Base-by-base conservation (phyloP, 2,113 vertebrate species). In the Catharus bicknelli region DNA sequence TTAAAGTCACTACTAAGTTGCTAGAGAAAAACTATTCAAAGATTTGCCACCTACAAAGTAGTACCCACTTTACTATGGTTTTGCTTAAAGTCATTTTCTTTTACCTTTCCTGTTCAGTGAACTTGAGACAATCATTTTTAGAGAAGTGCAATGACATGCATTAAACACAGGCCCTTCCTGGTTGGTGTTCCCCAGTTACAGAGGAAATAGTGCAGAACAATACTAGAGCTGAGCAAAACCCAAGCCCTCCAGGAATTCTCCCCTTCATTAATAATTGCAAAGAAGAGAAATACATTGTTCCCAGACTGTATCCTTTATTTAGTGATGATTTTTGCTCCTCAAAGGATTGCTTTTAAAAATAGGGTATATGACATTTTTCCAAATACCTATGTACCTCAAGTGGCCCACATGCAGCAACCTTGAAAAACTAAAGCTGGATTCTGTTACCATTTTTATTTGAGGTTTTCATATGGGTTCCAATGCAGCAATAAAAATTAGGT, bases 141-240 rank as follows among this genome's bases (percentile, higher is more conserved):
- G 69, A 73, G 54, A 73, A 90, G 86, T 58, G 86, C 80, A 84
- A 64, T 69, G 74, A 93, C 95, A 91, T 70, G 83, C 86, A 79
- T 75, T 84, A 86, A 94, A 92, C 25, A 57, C n/a, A 43, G 54
- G 18, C 70, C 45, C 16, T 82, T 93, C 67, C 87, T 85, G 62
- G 66, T 34, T 92, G 67, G 43, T 66, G 45, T 67, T 84, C 78
- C 43, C 61, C 78, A 85, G 87, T 70, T 79, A 82, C 62, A 89
- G 67, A 85, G 67, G 77, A 94, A 95, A 90, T 34, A 96, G 84
- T 29, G 66, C 91, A 96, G 82, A 96, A 91, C 78, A 86, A 75
- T 3, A 70, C 53, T 4, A 85, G 70, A 87, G 63, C 70, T 48
- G 84, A 91, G 75, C 40, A 91, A 85, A 95, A 63, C 15, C 48